These are phyloP conservation scores for Rachycentron canadum DNA, from an alignment of 2,797 vertebrate genomes.

Conservation along the genomic window DNA sequence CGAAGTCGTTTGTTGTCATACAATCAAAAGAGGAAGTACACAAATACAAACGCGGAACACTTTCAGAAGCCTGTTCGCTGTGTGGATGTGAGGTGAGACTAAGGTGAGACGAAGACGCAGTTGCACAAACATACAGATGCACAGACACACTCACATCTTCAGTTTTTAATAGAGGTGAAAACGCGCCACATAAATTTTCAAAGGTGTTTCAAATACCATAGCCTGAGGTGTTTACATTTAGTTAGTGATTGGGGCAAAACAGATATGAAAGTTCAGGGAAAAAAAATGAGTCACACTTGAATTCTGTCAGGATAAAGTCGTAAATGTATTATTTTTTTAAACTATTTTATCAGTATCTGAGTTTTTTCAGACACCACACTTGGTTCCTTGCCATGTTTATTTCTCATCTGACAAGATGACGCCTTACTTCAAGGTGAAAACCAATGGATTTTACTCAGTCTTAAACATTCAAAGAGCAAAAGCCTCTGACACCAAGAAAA, in stretches of 20 bases:
- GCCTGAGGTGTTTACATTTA: constrained; percentile 2
- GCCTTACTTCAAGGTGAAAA: background rate
- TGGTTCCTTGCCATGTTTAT: background rate
- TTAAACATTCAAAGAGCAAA: background rate
- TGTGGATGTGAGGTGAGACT: constrained; percentile 10
- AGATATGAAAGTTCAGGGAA: background rate
- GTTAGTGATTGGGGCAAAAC: background rate
- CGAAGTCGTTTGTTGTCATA: constrained; percentile 1
- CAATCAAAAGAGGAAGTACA: background rate
- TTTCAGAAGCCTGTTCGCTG: constrained; percentile 4
- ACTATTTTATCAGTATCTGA: background rate
- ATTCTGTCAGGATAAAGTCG: background rate
- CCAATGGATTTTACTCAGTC: background rate
- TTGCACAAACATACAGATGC: constrained; percentile 5
- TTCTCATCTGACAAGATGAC: background rate
- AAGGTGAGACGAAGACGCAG: constrained; percentile 15
- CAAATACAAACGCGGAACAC: constrained; percentile 1
- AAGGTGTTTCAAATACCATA: constrained; percentile 11
- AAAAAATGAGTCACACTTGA: too few relatives aligned
- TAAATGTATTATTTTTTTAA: too few relatives aligned
- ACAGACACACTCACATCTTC: background rate
- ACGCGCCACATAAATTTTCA: constrained; percentile 2
- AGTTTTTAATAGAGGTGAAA: constrained; percentile 12
- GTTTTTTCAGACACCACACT: background rate
- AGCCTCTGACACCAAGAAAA: background rate